Percentiles rank a stretch among this genome's conserved stretches.
These are phyloP conservation scores for Muscicapa adusta DNA, from an alignment of 2,113 vertebrate genomes.

Conservation along the genomic window DNA sequence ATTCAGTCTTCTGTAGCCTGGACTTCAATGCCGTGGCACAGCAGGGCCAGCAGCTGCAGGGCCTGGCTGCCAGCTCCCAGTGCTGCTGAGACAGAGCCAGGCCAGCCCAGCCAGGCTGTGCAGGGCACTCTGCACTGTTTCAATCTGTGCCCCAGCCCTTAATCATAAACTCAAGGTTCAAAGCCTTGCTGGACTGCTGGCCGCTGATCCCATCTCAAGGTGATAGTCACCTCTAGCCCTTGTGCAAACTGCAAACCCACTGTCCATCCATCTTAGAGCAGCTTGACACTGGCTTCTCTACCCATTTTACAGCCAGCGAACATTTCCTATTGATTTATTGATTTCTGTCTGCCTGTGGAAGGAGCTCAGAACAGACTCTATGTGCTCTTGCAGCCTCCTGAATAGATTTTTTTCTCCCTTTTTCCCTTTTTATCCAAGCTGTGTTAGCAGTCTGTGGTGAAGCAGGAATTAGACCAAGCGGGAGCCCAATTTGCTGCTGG, in stretches of 20 bases:
- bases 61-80: slow-evolving; percentile 8
- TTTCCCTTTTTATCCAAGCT: slow-evolving; percentile 80
- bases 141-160: slow-evolving; percentile 69
- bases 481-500: slow-evolving; percentile 83
- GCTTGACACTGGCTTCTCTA: slow-evolving; percentile 87
- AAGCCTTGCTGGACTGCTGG: slow-evolving; percentile 66
- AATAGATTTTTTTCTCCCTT: slow-evolving; percentile 85
- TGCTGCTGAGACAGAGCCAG: not conserved
- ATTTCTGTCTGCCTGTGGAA: slow-evolving; percentile 91
- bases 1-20: slow-evolving; percentile 73
- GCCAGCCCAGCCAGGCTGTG: not conserved
- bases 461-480: slow-evolving; percentile 87
- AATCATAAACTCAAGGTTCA: slow-evolving; percentile 79
- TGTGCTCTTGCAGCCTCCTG: slow-evolving; percentile 79
- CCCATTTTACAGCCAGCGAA: slow-evolving; percentile 95
- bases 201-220: slow-evolving; percentile 79
- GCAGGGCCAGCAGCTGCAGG: slow-evolving; percentile 70
- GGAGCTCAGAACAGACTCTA: slow-evolving; percentile 84
- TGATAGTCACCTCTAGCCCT: slow-evolving; percentile 81
- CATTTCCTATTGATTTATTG: slow-evolving; percentile 98
- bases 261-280: slow-evolving; percentile 91
- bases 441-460: slow-evolving; percentile 75
- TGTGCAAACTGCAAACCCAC: slow-evolving; percentile 76
- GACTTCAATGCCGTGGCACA: slow-evolving; percentile 85
- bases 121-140: slow-evolving; percentile 17